Conservation (phyloP, 2,113 vertebrate genomes). For the Rafetus swinhoei region DNA sequence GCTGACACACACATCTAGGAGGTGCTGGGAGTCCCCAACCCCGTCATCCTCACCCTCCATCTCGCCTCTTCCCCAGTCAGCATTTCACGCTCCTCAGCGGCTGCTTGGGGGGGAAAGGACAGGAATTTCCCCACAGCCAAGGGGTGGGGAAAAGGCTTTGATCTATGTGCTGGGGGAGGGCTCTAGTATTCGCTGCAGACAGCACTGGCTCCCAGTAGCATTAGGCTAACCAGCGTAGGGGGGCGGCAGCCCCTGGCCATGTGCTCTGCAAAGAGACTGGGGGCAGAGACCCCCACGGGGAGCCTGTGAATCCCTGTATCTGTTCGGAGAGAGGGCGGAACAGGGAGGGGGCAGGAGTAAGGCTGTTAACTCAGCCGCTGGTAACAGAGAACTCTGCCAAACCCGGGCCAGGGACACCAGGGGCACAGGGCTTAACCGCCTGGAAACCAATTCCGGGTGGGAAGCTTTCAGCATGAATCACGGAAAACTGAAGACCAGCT, state of each 20-base stretch:
- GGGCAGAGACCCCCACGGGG: background rate
- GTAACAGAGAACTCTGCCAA: background rate
- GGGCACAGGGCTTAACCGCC: conserved; percentile 26
- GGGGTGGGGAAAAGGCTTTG: background rate
- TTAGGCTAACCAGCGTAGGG: conserved; percentile 74
- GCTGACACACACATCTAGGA: background rate
- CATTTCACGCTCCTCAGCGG: background rate
- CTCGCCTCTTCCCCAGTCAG: background rate
- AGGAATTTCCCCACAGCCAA: background rate
- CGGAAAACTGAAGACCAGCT: background rate
- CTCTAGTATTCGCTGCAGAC: conserved; percentile 51
- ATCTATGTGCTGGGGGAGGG: too few relatives aligned
- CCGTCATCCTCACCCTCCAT: background rate
- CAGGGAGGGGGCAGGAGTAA: background rate
- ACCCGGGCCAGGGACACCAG: background rate
- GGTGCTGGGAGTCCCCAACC: background rate
- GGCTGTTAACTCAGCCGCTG: background rate
- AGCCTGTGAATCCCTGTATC: background rate
- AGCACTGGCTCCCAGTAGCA: conserved; percentile 43
- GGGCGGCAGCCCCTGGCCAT: conserved; percentile 20
- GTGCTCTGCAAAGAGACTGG: background rate
- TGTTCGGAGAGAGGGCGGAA: conserved; percentile 52
- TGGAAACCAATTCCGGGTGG: background rate
- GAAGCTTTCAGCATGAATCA: background rate
- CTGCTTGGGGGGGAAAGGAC: conserved; percentile 1